phyloP scores from a whole-genome alignment of 2,888 invertebrate species.

The Sycophila texana region DNA sequence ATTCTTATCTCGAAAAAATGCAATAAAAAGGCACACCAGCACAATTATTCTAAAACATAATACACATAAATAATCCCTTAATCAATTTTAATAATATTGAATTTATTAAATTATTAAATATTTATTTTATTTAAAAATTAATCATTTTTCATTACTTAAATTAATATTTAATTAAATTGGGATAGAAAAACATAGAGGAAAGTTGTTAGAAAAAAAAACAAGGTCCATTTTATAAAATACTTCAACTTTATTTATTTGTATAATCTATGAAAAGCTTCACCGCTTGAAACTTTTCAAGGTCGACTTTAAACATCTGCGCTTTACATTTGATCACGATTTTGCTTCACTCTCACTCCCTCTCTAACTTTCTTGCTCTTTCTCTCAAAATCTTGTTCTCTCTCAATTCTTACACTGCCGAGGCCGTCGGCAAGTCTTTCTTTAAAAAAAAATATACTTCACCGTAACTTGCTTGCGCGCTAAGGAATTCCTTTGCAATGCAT shows the following conservation, averaged over 20 bases:
- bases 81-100: too few species aligned
- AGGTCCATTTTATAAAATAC: conserved; percentile 67
- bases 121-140: too few species aligned
- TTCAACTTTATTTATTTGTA: conserved; percentile 68
- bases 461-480: conserved; percentile 21
- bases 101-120: too few species aligned
- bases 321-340: conserved; percentile 54
- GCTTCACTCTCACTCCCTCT: conserved; percentile 1
- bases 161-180: too few species aligned
- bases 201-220: not conserved
- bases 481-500: conserved; percentile 35
- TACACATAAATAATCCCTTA: too few species aligned
- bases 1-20: too few species aligned
- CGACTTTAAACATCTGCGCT: conserved; percentile 50
- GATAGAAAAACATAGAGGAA: not conserved
- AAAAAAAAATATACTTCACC: conserved; percentile 46
- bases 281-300: conserved; percentile 46
- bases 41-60: too few species aligned
- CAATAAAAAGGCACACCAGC: too few species aligned
- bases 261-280: conserved; percentile 52
- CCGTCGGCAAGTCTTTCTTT: conserved; percentile 26
- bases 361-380: not conserved
- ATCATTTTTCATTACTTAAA: too few species aligned
- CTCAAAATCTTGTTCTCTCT: not conserved
- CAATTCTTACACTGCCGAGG: conserved; percentile 19